Evolutionary conservation across 1,140 invertebrate genomes (phyloP).

Genomic region (Drosophila bocqueti): DNA sequence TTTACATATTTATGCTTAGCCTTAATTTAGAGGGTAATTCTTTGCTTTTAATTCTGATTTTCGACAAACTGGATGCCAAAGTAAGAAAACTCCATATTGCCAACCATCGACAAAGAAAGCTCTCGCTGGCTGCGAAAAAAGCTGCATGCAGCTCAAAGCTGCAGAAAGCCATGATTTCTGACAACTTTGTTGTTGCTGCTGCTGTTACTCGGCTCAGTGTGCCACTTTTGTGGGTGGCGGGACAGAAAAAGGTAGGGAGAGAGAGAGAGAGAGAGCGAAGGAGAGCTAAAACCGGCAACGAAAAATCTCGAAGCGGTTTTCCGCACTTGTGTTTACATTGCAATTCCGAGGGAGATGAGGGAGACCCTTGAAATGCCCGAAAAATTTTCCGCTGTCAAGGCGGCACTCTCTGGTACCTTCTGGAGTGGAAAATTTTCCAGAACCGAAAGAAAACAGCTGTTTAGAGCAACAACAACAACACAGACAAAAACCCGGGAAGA

Average conservation of each 20-base stretch:
- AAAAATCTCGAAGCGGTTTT: slow-evolving; percentile 30
- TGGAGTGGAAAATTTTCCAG: slow-evolving; percentile 62
- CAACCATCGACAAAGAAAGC: slow-evolving; percentile 40
- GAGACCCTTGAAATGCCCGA: slow-evolving; percentile 9
- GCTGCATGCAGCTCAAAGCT: slow-evolving; percentile 66
- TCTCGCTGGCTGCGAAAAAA: slow-evolving; percentile 59
- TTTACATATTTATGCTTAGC: not conserved
- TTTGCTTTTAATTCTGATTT: not conserved
- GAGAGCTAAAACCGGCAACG: slow-evolving; percentile 40
- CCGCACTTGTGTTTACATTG: slow-evolving; percentile 34
- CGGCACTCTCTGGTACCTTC: not conserved
- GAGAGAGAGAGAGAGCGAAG: not conserved
- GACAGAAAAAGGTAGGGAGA: not conserved
- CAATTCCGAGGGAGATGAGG: not conserved
- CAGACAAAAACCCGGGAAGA: not conserved
- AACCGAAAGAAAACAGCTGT: slow-evolving; percentile 41
- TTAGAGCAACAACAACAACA: slow-evolving; percentile 3
- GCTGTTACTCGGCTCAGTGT: slow-evolving; percentile 29
- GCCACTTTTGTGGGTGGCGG: slow-evolving; percentile 40
- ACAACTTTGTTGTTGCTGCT: slow-evolving; percentile 15
- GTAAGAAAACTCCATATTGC: slow-evolving; percentile 14
- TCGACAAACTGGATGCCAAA: not conserved
- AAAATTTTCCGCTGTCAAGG: slow-evolving; percentile 39
- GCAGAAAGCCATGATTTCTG: slow-evolving; percentile 15
- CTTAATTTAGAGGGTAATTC: not conserved